Conservation (phyloP, 2,113 vertebrate species). For the Apteryx owenii region DNA sequence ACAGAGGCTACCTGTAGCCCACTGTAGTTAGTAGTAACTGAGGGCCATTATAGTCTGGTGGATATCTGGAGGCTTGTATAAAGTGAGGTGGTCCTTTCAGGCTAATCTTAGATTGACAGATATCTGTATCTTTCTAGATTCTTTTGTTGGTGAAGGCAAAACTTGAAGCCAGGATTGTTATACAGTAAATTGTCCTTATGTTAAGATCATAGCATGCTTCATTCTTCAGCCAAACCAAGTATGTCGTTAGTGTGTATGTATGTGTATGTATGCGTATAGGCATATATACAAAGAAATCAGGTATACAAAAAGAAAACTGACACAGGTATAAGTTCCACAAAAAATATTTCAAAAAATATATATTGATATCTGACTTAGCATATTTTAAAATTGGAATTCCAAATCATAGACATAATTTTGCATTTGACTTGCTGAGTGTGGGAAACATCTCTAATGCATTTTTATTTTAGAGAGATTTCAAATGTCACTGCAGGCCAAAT, state of each 20-base stretch:
- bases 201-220: not conserved
- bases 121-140: not conserved
- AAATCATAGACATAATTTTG: not conserved
- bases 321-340: not conserved
- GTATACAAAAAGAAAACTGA: not conserved
- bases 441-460: not conserved
- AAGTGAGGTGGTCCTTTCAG: slow-evolving; percentile 47
- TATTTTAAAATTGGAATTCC: not conserved
- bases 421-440: not conserved
- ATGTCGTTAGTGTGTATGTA: not conserved
- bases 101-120: not conserved
- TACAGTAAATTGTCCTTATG: not conserved
- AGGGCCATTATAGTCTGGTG: not conserved
- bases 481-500: not conserved
- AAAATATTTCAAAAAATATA: not conserved
- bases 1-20: not conserved
- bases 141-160: not conserved
- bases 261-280: too few relatives aligned
- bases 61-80: slow-evolving; percentile 23
- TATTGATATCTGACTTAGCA: not conserved
- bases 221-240: not conserved
- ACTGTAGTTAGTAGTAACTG: not conserved
- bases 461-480: not conserved
- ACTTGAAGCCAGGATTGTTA: not conserved
- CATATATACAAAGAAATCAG: not conserved